Base-by-base conservation (phyloP, 1,140 invertebrate genomes). In the Lepidurus arcticus region DNA sequence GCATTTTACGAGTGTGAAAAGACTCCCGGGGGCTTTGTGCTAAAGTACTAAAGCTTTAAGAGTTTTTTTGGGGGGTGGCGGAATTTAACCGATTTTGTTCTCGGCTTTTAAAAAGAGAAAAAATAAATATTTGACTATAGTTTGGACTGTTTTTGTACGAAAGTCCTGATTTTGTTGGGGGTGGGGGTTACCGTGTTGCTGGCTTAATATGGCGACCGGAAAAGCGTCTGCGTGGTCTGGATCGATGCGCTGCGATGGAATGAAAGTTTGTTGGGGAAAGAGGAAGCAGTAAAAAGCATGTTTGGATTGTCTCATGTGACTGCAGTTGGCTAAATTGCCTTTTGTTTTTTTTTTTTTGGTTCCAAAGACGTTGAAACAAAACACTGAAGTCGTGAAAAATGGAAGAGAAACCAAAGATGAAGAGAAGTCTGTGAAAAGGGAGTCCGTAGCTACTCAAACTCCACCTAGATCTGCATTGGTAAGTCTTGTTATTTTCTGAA, bases 361-460 rank as follows among this genome's bases (percentile, higher is more conserved):
- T 24, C 86, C 86, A 77, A 90, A 97, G 92, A 97, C 94, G 47
- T 87, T 97, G 81, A 98, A 98, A 86, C 95, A 98, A 85, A 98
- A 98, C 84, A 97, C 95, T 77, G 95, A 97, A 85, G 93, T 93
- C 80, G 88, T 89, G 82, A 86, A 84, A 84, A 83, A 84, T 85
- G 88, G 83, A 81, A 86, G 82, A 85, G 83, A 80, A 85, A 84
- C 75, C 42, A 47, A 76, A 26, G 81, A 82, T 43, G 82, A 82
- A 16, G 76, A 78, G 42, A 79, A 81, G 73, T 76, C 80, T 43
- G 78, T 81, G 65, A 82, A 84, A 79, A 88, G 90, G 82, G 89
- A 92, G 85, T 88, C 89, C 74, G 89, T 91, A 43, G 87, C 90
- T 75, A 92, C 92, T 11, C 91, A 92, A 84, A 92, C 91, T 26